A percentile compares a stretch with the other conserved stretches of the same genome.
phyloP scores from a whole-genome alignment of 2,797 vertebrate species.

The Hippopotamyrus pictus region DNA sequence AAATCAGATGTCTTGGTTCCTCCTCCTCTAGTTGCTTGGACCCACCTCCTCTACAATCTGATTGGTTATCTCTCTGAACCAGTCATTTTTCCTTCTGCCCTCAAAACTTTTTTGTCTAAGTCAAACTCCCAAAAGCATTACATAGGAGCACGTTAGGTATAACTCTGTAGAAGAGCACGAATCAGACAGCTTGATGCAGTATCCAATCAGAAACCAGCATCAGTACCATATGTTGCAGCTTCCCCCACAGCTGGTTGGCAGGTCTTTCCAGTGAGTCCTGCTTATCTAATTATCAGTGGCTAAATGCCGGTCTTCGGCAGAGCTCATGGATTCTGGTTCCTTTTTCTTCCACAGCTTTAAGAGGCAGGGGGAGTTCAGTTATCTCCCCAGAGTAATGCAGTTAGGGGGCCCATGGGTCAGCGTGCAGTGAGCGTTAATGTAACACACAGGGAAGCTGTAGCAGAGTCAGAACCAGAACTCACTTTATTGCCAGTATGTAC shows the following conservation, averaged over 20 bases:
- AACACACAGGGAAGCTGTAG: not conserved
- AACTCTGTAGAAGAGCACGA: not conserved
- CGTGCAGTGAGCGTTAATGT: not conserved
- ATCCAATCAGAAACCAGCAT: not conserved
- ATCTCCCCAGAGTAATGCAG: not conserved
- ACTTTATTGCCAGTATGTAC: not conserved
- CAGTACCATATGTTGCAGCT: not conserved
- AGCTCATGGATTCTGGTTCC: not conserved
- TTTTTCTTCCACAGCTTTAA: not conserved
- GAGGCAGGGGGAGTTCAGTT: not conserved
- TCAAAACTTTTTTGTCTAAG: no score
- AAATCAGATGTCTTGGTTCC: not conserved
- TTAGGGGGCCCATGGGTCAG: not conserved
- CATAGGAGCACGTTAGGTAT: not conserved
- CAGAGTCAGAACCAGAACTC: not conserved
- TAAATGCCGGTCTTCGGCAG: not conserved
- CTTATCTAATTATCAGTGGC: not conserved
- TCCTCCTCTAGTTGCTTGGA: not conserved
- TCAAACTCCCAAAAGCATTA: not conserved
- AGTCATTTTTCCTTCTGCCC: not conserved
- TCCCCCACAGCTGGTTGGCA: not conserved
- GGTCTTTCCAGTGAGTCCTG: not conserved
- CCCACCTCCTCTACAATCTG: not conserved
- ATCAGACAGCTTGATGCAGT: not conserved
- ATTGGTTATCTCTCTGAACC: not conserved